Evolutionary conservation across 2,113 vertebrate species (phyloP), one percentile per base, ranked within the genome.

Genomic region (Periophthalmodon schlosseri): DNA sequence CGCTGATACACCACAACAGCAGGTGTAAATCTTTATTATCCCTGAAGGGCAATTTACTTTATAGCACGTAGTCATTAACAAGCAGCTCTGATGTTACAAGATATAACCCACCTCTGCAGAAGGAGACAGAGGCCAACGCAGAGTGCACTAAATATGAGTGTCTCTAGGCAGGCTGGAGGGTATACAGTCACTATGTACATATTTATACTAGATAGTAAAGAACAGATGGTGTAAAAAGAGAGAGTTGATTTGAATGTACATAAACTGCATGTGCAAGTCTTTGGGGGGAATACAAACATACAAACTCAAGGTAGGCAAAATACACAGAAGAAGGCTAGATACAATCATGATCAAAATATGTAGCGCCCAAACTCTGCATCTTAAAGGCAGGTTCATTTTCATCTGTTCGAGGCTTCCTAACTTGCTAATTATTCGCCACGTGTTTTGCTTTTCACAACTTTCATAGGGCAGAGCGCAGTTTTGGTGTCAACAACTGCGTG

Each of bases 1-100:
- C 9, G 7, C 69, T 73, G 75, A 87, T 80, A 77, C 76, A 60
- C 47, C 68, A 28, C 61, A 85, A 74, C 81, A 83, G 78, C 68
- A 46, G 24, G 63, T 75, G 70, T 90, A 86, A 84, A 86, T 87
- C 80, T 85, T 82, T 87, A 83, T 81, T 85, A 76, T 83, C 74
- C 80, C 78, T 50, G 60, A 83, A 84, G 81, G 71, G 72, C 84
- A 82, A 73, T 83, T 86, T 73, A 63, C 69, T 84, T 84, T 79
- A 78, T 68, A 56, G 46, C 76, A 78, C 70, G 58, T 60, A 71
- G 73, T 75, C 70, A 84, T 83, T 85, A 81, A 75, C 79, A 63
- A 61, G 57, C 47, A 76, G 85, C 74, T 20, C 77, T 65, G 52
- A 81, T 21, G 67, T 61, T 77, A 66, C 77, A 44, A 80, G 80